Conservation (phyloP, 2,797 vertebrate genomes). For the Heteromormyrus szaboi region DNA sequence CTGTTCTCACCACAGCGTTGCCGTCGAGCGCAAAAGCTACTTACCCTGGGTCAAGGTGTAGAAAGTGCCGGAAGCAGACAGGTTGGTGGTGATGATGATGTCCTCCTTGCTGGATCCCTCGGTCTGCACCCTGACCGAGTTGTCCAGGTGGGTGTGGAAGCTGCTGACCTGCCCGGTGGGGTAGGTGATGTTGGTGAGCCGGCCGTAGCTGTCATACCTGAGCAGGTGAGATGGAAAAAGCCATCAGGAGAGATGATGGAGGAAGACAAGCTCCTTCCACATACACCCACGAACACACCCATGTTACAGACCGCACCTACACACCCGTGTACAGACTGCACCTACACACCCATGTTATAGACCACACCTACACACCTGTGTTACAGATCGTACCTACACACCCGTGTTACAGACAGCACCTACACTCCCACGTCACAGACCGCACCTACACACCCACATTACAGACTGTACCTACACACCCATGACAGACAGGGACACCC, state of each 20-base stretch:
- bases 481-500: neutral
- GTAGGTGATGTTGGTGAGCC: conserved; percentile 93
- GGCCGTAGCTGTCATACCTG: conserved; percentile 91
- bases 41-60: conserved; percentile 94
- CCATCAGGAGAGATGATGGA: neutral
- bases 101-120: conserved; percentile 92
- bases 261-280: conserved; percentile 2
- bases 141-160: conserved; percentile 84
- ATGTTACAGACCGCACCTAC: neutral
- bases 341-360: neutral
- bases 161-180: conserved; percentile 94
- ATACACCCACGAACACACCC: neutral
- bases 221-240: neutral
- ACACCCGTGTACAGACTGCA: neutral
- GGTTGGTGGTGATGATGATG: conserved; percentile 91
- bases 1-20: neutral
- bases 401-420: neutral
- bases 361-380: neutral
- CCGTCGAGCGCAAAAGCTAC: conserved; percentile 23
- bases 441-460: neutral
- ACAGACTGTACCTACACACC: neutral
- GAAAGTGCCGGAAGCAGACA: conserved; percentile 92
- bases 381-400: no score
- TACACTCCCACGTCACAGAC: neutral
- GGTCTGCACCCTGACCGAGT: conserved; percentile 83